A percentile compares a stretch with the other conserved stretches of the same genome.
phyloP scores from a whole-genome alignment of 1,140 invertebrate genomes.

The Drosophila subobscura region DNA sequence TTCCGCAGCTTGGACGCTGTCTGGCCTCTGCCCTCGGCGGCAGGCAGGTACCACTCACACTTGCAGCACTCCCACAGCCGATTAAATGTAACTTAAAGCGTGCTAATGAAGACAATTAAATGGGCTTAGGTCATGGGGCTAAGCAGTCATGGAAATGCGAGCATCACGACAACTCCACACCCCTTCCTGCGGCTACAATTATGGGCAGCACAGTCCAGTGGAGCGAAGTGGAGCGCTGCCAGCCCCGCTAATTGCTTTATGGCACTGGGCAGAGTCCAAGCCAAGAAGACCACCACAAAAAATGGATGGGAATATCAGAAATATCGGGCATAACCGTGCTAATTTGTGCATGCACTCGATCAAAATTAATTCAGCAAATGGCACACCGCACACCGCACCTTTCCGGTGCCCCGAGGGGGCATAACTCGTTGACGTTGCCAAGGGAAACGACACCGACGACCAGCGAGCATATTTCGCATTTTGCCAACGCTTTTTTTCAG shows the following conservation, averaged over 20 bases:
- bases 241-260: conserved; percentile 3
- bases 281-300: no score
- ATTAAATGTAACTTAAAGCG: conserved; percentile 45
- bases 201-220: background rate
- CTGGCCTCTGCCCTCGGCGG: conserved; percentile 10
- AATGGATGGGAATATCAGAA: no score
- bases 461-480: conserved; percentile 12
- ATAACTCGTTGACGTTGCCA: conserved; percentile 16
- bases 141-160: conserved; percentile 25
- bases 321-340: conserved; percentile 1
- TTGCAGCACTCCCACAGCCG: background rate
- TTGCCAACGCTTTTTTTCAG: conserved; percentile 13
- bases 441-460: conserved; percentile 12
- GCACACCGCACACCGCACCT: conserved; percentile 11
- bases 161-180: background rate
- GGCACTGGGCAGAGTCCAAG: no score
- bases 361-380: conserved; percentile 68
- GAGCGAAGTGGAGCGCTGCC: no score
- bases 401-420: background rate
- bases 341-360: conserved; percentile 59
- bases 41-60: background rate
- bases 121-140: conserved; percentile 38
- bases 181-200: no score
- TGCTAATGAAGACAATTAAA: conserved; percentile 64
- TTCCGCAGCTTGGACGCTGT: no score